phyloP scores from a whole-genome alignment of 2,113 vertebrate genomes.

The Galeopterus variegatus region DNA sequence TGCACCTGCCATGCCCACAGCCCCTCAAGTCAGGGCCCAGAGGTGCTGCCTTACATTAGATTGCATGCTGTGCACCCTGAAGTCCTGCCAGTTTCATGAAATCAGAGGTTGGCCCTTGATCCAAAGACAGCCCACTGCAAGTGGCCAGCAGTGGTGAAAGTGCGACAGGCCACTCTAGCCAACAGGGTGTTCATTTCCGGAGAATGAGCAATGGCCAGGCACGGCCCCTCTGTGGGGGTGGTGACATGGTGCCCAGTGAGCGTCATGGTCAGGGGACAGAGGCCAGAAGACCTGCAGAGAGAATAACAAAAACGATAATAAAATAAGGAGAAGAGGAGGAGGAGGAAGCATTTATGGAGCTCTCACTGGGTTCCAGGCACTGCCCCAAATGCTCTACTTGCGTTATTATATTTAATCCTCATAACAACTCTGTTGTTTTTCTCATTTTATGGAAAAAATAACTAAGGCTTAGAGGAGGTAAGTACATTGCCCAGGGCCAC shows the following conservation, averaged over 20 bases:
- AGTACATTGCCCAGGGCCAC: neutral
- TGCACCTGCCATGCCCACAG: neutral
- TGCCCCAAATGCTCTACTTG: neutral
- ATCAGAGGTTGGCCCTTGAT: neutral
- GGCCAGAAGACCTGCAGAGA: neutral
- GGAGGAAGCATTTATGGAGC: fast-evolving
- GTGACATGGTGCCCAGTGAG: neutral
- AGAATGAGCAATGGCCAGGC: fast-evolving
- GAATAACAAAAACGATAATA: neutral
- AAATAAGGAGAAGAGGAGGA: neutral
- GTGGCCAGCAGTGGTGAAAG: fast-evolving
- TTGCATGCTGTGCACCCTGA: neutral
- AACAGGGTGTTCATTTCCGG: fast-evolving
- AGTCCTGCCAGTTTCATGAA: neutral
- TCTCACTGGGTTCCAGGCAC: neutral
- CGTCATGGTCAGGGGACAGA: neutral
- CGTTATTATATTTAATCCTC: neutral
- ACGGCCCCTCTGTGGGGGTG: neutral
- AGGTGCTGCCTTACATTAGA: no score
- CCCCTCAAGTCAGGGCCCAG: no score
- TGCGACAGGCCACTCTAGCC: neutral
- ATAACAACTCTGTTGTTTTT: neutral
- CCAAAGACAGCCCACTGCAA: neutral
- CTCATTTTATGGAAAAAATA: neutral
- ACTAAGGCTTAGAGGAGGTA: neutral